Conservation (phyloP, 1,140 invertebrate genomes). For the Aphidius gifuensis region DNA sequence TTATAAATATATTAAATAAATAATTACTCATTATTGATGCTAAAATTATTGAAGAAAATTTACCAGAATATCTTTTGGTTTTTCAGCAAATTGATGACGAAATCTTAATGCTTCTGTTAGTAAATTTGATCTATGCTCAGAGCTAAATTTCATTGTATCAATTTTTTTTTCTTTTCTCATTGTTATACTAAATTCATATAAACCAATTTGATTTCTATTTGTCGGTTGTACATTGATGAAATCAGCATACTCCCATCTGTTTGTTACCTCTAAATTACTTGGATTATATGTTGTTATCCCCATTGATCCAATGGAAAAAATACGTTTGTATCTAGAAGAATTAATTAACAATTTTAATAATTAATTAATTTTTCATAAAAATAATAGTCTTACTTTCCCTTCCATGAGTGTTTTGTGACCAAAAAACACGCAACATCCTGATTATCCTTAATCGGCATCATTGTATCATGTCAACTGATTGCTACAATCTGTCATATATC, state of each 20-base stretch:
- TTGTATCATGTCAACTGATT: constrained; percentile 58
- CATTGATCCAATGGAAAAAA: constrained; percentile 93
- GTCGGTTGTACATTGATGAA: constrained; percentile 71
- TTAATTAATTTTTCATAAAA: not conserved
- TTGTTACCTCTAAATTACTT: constrained; percentile 89
- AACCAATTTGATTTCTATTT: constrained; percentile 57
- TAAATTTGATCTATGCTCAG: constrained; percentile 88
- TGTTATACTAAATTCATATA: constrained; percentile 78
- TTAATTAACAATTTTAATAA: constrained; percentile 18
- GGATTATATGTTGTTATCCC: constrained; percentile 98
- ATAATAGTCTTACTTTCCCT: constrained; percentile 74
- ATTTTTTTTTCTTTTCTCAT: constrained; percentile 88
- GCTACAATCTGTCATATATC: constrained; percentile 23
- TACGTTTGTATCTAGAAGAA: constrained; percentile 83
- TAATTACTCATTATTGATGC: not conserved
- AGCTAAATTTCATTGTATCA: constrained; percentile 96
- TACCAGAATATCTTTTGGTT: constrained; percentile 71
- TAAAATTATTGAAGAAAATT: constrained; percentile 14
- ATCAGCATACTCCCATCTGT: constrained; percentile 87
- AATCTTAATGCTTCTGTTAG: constrained; percentile 87
- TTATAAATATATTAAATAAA: constrained; percentile 25
- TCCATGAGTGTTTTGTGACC: constrained; percentile 97
- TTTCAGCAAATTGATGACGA: constrained; percentile 74
- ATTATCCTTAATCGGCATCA: constrained; percentile 84
- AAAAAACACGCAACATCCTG: constrained; percentile 90